Conservation (phyloP, 1,140 invertebrate species). For the Helicoverpa armigera region DNA sequence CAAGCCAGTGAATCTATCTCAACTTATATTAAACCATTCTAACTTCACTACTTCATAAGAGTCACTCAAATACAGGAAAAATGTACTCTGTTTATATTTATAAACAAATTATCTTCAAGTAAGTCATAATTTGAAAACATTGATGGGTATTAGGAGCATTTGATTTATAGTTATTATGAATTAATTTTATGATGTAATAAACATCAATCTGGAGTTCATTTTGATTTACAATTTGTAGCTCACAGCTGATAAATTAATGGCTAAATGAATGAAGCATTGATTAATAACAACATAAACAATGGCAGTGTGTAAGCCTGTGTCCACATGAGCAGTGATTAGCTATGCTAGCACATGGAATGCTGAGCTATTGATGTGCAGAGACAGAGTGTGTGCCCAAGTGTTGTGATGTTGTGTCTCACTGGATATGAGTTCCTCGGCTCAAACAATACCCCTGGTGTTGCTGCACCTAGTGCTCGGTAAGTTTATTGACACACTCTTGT, state of each 20-base stretch:
- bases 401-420: constrained; percentile 37
- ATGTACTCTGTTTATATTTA: constrained; percentile 14
- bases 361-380: constrained; percentile 1
- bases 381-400: constrained; percentile 19
- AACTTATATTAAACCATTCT: background rate
- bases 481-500: constrained; percentile 1
- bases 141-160: constrained; percentile 28
- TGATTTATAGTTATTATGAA: constrained; percentile 42
- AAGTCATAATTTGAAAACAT: constrained; percentile 28
- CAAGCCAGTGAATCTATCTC: constrained; percentile 7
- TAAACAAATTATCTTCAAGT: constrained; percentile 40
- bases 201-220: constrained; percentile 33
- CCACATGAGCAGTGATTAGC: background rate
- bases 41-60: background rate
- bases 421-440: background rate
- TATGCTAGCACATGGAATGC: background rate
- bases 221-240: constrained; percentile 44
- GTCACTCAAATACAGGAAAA: background rate
- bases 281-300: constrained; percentile 30
- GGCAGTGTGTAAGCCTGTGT: constrained; percentile 6
- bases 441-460: background rate
- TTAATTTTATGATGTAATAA: constrained; percentile 47
- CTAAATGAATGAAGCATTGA: constrained; percentile 28
- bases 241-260: constrained; percentile 34
- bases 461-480: constrained; percentile 9